Conservation (phyloP, 2,797 vertebrate species). For the Anabas testudineus region DNA sequence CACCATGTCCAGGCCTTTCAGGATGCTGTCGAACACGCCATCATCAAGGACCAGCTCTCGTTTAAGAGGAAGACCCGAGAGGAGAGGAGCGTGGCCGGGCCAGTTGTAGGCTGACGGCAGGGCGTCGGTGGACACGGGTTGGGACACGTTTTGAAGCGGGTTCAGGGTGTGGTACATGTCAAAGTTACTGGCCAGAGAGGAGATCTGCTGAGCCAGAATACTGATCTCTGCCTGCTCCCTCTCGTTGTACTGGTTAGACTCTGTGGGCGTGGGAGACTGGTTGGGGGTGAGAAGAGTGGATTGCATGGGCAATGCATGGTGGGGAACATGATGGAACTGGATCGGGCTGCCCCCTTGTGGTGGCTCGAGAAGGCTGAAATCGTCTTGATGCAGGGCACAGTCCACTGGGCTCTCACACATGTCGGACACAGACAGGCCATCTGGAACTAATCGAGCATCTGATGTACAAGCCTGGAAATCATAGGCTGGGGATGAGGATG, state of each 20-base stretch:
- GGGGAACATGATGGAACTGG: slow-evolving; percentile 50
- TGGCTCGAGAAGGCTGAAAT: slow-evolving; percentile 55
- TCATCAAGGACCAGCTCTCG: slow-evolving; percentile 67
- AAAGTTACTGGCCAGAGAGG: slow-evolving; percentile 86
- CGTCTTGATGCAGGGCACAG: slow-evolving; percentile 71
- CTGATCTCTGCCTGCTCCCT: slow-evolving; percentile 82
- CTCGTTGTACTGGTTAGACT: slow-evolving; percentile 65
- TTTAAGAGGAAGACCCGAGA: slow-evolving; percentile 23
- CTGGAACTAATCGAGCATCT: slow-evolving; percentile 75
- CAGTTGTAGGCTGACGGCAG: slow-evolving; percentile 44
- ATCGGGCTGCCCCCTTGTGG: slow-evolving; percentile 65
- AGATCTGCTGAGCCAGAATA: slow-evolving; percentile 87
- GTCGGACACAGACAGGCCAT: slow-evolving; percentile 58
- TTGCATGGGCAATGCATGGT: slow-evolving; percentile 31
- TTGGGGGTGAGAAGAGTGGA: slow-evolving; percentile 54
- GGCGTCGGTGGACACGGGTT: not conserved
- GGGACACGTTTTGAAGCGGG: not conserved
- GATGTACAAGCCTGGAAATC: slow-evolving; percentile 61
- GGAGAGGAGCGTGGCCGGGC: slow-evolving; percentile 19
- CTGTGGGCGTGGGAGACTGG: slow-evolving; percentile 54
- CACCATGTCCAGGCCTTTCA: slow-evolving; percentile 71
- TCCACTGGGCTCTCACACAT: slow-evolving; percentile 57
- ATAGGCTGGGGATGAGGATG: slow-evolving; percentile 52
- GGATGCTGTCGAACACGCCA: slow-evolving; percentile 74
- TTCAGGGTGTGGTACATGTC: slow-evolving; percentile 62